Conservation (phyloP, 2,113 vertebrate genomes). For the Tenrec ecaudatus region DNA sequence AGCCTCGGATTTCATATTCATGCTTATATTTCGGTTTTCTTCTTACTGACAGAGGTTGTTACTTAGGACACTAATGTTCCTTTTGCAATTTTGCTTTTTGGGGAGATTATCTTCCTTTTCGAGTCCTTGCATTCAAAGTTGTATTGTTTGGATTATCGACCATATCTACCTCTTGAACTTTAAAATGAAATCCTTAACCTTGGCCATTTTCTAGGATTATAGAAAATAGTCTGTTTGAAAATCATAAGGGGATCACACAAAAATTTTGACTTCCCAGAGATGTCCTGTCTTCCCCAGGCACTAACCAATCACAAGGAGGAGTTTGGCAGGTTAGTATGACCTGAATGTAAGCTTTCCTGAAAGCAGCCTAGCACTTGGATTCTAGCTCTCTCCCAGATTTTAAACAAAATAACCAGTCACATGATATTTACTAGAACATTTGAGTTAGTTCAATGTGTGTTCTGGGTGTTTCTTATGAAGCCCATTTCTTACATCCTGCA, state of each 20-base stretch:
- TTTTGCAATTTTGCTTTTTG: not conserved
- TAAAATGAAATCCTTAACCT: not conserved
- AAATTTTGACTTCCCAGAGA: not conserved
- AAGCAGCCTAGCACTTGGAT: not conserved
- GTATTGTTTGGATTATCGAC: not conserved
- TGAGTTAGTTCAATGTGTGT: not conserved
- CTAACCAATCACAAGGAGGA: not conserved
- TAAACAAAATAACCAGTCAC: not conserved
- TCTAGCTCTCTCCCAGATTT: not conserved
- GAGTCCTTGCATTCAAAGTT: not conserved
- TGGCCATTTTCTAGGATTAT: not conserved
- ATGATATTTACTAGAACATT: not conserved
- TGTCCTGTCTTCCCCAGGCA: not conserved
- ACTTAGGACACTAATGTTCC: not conserved
- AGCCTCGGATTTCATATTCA: conserved; percentile 23
- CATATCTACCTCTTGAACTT: not conserved
- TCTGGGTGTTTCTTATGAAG: not conserved
- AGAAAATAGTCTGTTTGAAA: not conserved
- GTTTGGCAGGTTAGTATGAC: not conserved
- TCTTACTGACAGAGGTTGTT: not conserved
- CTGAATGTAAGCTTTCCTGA: not conserved
- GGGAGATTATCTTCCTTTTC: not conserved
- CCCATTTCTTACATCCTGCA: not conserved
- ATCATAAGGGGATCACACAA: not conserved
- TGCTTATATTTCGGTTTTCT: not conserved